phyloP scores from a whole-genome alignment of 2,797 vertebrate species.

The Xyrichtys novacula region DNA sequence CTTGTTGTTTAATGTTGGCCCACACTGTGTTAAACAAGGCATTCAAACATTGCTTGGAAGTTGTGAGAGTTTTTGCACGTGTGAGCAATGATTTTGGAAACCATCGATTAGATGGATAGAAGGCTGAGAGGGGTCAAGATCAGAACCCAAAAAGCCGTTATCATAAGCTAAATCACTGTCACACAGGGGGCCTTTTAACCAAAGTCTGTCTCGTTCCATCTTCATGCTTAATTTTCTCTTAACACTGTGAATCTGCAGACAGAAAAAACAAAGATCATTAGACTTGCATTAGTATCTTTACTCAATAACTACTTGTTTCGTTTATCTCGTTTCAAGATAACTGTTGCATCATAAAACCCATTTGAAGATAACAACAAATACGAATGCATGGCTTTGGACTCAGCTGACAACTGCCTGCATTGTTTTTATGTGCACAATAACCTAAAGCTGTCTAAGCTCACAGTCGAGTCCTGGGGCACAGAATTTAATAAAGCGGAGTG shows the following conservation, averaged over 20 bases:
- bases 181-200: neutral
- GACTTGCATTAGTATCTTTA: conserved; percentile 29
- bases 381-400: conserved; percentile 52
- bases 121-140: conserved; percentile 10
- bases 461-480: conserved; percentile 50
- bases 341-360: conserved; percentile 46
- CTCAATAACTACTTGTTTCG: conserved; percentile 48
- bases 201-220: conserved; percentile 10
- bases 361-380: conserved; percentile 46
- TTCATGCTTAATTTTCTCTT: conserved; percentile 28
- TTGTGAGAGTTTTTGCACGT: neutral
- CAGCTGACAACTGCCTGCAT: conserved; percentile 42
- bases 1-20: neutral
- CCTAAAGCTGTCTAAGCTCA: conserved; percentile 58
- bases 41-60: neutral
- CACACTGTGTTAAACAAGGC: neutral
- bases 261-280: conserved; percentile 29
- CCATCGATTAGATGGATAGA: neutral
- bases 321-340: conserved; percentile 49
- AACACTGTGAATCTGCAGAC: neutral
- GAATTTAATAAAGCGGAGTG: conserved; percentile 65
- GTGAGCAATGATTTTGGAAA: neutral
- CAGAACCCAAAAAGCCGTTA: conserved; percentile 15
- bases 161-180: conserved; percentile 26
- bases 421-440: conserved; percentile 76